Evolutionary conservation across 37 sponge, comb jelly and placozoan genomes (phyloP).

Genomic region (Bolinopsis microptera): DNA sequence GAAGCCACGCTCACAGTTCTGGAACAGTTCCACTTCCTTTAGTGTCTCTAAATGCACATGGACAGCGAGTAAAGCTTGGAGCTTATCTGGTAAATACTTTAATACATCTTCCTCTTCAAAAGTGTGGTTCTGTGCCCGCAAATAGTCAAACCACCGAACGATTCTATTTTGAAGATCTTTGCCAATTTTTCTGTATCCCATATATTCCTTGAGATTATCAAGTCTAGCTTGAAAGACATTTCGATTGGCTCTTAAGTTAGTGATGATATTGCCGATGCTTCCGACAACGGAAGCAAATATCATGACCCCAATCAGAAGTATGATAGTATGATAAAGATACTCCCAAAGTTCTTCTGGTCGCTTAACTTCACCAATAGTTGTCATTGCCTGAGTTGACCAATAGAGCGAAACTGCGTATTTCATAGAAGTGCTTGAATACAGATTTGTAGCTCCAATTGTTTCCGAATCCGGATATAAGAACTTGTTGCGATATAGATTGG

Average conservation of each 20-base stretch:
- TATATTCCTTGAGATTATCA: constrained; percentile 92
- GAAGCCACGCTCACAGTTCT: constrained; percentile 86
- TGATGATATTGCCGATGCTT: constrained; percentile 85
- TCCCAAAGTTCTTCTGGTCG: constrained; percentile 78
- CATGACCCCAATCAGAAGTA: constrained; percentile 85
- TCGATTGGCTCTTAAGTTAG: constrained; percentile 81
- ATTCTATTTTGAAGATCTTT: constrained; percentile 82
- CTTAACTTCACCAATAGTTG: constrained; percentile 90
- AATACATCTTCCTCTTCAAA: constrained; percentile 83
- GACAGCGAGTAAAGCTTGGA: constrained; percentile 89
- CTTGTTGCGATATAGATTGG: neutral
- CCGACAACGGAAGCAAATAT: constrained; percentile 96
- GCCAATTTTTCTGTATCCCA: constrained; percentile 82
- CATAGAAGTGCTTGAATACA: constrained; percentile 67
- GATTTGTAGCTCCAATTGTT: neutral
- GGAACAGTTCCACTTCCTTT: constrained; percentile 76
- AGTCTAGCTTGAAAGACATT: constrained; percentile 80
- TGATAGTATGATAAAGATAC: constrained; percentile 81
- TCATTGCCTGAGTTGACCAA: constrained; percentile 93
- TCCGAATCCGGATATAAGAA: constrained; percentile 16
- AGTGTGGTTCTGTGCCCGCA: constrained; percentile 82
- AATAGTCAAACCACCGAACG: constrained; percentile 93
- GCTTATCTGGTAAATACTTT: constrained; percentile 89
- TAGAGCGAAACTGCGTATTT: constrained; percentile 84
- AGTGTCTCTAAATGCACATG: constrained; percentile 90